phyloP scores from a whole-genome alignment of 2,797 vertebrate species.

The Ibycter americanus region DNA sequence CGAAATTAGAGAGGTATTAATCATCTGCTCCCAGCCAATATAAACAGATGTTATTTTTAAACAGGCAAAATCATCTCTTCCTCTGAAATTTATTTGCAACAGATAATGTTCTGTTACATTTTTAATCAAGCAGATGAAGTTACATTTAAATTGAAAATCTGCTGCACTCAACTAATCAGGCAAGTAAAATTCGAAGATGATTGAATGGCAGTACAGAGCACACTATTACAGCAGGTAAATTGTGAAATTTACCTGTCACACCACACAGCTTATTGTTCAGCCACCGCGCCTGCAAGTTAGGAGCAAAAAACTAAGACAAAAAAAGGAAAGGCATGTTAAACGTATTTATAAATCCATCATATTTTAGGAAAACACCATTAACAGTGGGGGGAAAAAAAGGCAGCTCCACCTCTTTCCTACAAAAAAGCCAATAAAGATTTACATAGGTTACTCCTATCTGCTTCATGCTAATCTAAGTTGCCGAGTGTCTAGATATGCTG shows the following conservation, averaged over 20 bases:
- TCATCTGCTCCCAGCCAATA: constrained; percentile 80
- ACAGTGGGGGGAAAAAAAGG: neutral
- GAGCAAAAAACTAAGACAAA: constrained; percentile 74
- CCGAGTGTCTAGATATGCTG: neutral
- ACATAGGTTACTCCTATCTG: constrained; percentile 24
- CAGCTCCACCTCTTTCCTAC: constrained; percentile 35
- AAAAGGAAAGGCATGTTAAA: constrained; percentile 69
- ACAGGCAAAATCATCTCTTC: constrained; percentile 79
- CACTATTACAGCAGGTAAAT: constrained; percentile 74
- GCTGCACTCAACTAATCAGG: constrained; percentile 80
- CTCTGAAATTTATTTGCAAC: constrained; percentile 81
- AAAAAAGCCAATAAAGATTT: constrained; percentile 51
- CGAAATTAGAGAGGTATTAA: constrained; percentile 84
- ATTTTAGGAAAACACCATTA: constrained; percentile 73
- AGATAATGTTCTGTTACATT: constrained; percentile 84
- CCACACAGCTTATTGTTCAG: constrained; percentile 72
- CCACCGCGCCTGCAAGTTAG: constrained; percentile 61
- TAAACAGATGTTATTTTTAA: constrained; percentile 83
- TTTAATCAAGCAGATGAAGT: constrained; percentile 84
- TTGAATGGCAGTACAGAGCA: constrained; percentile 67
- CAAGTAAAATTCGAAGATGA: constrained; percentile 74
- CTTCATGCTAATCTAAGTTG: neutral
- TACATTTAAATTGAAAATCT: constrained; percentile 85
- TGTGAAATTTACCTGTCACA: constrained; percentile 77
- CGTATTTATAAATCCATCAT: constrained; percentile 68